Conservation (phyloP, 2,113 vertebrate genomes). For the Hippocampus zosterae region DNA sequence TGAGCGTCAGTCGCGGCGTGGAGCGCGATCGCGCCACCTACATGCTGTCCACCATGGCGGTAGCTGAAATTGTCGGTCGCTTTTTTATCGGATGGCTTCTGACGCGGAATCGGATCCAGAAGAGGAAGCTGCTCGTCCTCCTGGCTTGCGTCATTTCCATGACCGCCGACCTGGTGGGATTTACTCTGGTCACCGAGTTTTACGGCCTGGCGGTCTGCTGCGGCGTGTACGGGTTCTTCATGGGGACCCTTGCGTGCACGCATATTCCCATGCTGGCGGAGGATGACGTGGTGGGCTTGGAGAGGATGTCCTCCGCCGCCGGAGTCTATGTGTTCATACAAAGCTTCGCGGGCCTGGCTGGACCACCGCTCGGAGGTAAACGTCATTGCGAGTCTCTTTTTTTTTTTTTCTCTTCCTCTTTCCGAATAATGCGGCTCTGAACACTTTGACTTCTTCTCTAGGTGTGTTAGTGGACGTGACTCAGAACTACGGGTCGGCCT, state of each 20-base stretch:
- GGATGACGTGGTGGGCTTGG: slow-evolving; percentile 87
- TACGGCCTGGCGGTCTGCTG: slow-evolving; percentile 86
- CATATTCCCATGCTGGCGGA: slow-evolving; percentile 95
- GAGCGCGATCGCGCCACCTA: slow-evolving; percentile 78
- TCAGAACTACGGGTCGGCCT: slow-evolving; percentile 86
- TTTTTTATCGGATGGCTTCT: slow-evolving; percentile 81
- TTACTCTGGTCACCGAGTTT: slow-evolving; percentile 82
- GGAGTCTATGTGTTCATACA: slow-evolving; percentile 95
- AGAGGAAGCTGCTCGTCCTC: slow-evolving; percentile 85
- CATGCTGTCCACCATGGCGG: slow-evolving; percentile 85
- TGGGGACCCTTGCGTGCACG: slow-evolving; percentile 83
- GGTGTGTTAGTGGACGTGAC: slow-evolving; percentile 89
- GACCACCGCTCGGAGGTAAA: slow-evolving; percentile 92
- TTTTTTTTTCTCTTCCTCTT: no score
- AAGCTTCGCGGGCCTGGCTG: slow-evolving; percentile 89
- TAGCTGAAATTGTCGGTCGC: slow-evolving; percentile 85
- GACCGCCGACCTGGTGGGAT: slow-evolving; percentile 79
- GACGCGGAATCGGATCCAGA: slow-evolving; percentile 73
- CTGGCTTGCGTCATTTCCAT: slow-evolving; percentile 78
- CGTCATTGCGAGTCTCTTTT: neutral
- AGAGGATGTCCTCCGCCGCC: slow-evolving; percentile 88
- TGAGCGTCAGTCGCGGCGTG: slow-evolving; percentile 83
- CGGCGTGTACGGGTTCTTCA: slow-evolving; percentile 82
- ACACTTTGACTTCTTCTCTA: slow-evolving; percentile 47
- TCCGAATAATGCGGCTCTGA: neutral